Percentiles rank a stretch among this genome's conserved stretches.
Conservation (phyloP, 64 coral and sea anemone genomes). For the Pocillopora verrucosa region DNA sequence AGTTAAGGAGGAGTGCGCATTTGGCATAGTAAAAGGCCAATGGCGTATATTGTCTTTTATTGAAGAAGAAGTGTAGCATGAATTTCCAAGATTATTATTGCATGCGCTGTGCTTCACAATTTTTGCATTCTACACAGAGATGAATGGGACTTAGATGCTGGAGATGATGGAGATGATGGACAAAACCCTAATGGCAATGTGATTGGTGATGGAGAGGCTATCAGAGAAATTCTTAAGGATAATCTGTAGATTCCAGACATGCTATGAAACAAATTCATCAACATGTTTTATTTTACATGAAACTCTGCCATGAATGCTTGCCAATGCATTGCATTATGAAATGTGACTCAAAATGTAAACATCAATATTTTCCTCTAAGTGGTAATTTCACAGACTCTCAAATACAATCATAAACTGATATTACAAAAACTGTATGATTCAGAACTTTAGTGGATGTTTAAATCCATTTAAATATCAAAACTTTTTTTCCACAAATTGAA, state of each 20-base stretch:
- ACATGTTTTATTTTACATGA: constrained; percentile 25
- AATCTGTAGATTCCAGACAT: constrained; percentile 28
- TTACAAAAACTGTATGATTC: constrained; percentile 27
- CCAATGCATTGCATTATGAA: background rate
- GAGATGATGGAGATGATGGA: constrained; percentile 25
- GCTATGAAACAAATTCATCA: constrained; percentile 11
- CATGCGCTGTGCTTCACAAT: constrained; percentile 57
- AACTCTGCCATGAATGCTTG: constrained; percentile 11
- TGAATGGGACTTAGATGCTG: constrained; percentile 51
- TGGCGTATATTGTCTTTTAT: constrained; percentile 55
- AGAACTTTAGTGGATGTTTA: background rate
- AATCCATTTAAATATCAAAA: constrained; percentile 6
- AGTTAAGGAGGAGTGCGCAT: constrained; percentile 51
- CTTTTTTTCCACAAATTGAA: background rate
- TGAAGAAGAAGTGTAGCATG: constrained; percentile 44
- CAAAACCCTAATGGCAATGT: constrained; percentile 26
- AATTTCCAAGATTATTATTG: constrained; percentile 42
- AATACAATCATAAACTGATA: constrained; percentile 6
- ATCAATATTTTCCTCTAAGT: background rate
- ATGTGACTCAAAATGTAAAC: constrained; percentile 7
- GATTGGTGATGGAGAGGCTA: constrained; percentile 51
- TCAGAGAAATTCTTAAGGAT: constrained; percentile 56
- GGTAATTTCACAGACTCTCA: background rate
- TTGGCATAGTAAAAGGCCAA: constrained; percentile 53
- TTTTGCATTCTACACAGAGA: constrained; percentile 59